A percentile compares a stretch with the other conserved stretches of the same genome.
These are phyloP conservation scores for Ambastaia sidthimunki DNA, from an alignment of 2,797 vertebrate species.

Conservation along the genomic window DNA sequence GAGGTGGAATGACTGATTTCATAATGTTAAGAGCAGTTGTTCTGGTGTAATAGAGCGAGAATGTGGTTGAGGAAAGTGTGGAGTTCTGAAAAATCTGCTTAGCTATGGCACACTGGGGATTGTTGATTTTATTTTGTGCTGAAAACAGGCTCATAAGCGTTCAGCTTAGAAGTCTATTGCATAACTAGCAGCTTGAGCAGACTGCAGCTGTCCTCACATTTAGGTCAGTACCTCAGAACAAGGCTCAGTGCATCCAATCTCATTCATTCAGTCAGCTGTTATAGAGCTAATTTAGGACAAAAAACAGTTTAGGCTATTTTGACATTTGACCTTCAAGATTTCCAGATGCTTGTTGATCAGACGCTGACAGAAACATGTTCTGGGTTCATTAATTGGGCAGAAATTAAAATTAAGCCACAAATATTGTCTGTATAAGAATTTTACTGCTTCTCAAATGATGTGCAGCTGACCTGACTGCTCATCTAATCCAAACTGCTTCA, in stretches of 20 bases:
- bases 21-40: no score
- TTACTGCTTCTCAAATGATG: background rate
- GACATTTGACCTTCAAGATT: no score
- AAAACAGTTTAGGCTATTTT: no score
- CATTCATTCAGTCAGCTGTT: background rate
- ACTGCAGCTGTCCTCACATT: conserved; percentile 11
- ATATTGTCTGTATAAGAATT: background rate
- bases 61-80: no score
- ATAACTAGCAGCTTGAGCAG: background rate
- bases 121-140: background rate
- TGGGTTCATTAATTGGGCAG: background rate
- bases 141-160: background rate
- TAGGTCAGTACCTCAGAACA: conserved; percentile 23
- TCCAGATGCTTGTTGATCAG: no score
- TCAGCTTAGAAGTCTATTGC: background rate
- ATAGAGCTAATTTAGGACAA: background rate
- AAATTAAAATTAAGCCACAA: background rate
- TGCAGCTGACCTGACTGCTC: no score
- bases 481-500: no score
- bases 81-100: no score
- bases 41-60: no score
- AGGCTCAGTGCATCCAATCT: background rate
- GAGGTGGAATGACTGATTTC: no score
- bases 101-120: background rate
- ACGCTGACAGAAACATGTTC: background rate